Conservation (phyloP, 2,888 invertebrate genomes). For the Azorinus chamasolen region DNA sequence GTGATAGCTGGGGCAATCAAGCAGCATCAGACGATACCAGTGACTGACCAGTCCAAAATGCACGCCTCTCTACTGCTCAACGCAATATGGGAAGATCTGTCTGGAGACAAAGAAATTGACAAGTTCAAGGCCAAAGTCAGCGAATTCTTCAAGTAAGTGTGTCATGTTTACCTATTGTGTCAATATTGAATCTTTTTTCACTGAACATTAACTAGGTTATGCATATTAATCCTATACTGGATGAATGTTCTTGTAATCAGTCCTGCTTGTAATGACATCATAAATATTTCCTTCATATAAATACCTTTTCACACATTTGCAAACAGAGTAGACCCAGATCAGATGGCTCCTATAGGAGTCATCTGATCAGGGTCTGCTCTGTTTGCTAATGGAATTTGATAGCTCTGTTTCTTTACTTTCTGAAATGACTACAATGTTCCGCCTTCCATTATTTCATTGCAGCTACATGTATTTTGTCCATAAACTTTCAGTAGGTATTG, state of each 20-base stretch:
- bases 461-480: too few relatives aligned
- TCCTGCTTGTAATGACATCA: too few relatives aligned
- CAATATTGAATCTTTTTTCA: not conserved
- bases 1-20: conserved; percentile 97
- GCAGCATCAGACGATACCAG: conserved; percentile 93
- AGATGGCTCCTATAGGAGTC: not conserved
- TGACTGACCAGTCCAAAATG: conserved; percentile 95
- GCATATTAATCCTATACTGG: not conserved
- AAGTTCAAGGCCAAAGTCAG: conserved; percentile 81
- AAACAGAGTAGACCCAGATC: not conserved
- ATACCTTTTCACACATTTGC: too few relatives aligned
- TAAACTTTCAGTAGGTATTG: too few relatives aligned
- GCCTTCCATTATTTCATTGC: too few relatives aligned
- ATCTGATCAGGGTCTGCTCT: too few relatives aligned
- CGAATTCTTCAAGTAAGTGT: conserved; percentile 83
- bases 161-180: not conserved
- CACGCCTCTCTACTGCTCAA: conserved; percentile 96
- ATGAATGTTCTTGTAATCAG: too few relatives aligned
- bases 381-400: too few relatives aligned
- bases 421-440: too few relatives aligned
- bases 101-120: conserved; percentile 91
- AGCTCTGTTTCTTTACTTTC: too few relatives aligned
- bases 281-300: too few relatives aligned
- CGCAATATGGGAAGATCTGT: conserved; percentile 97
- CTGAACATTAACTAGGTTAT: not conserved